Percentiles rank a stretch among this genome's conserved stretches.
phyloP scores from a whole-genome alignment of 1,140 invertebrate genomes.

The Tetramorium alpestre region DNA sequence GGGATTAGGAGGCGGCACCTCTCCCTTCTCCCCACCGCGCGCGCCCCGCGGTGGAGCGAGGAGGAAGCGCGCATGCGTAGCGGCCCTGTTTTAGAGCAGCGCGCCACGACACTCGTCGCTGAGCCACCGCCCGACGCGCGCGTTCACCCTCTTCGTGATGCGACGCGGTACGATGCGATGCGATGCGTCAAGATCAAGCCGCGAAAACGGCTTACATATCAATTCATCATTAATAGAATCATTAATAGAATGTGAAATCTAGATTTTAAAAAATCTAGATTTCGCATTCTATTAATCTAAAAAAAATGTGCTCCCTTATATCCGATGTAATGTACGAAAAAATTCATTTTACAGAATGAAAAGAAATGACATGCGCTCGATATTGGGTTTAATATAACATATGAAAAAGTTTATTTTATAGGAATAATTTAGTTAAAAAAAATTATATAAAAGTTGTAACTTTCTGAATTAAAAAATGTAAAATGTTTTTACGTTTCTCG shows the following conservation, averaged over 20 bases:
- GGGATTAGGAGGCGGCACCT: constrained; percentile 67
- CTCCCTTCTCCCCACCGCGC: not conserved
- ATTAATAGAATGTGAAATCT: too few species aligned
- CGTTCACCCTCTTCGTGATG: constrained; percentile 64
- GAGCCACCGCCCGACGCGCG: constrained; percentile 79
- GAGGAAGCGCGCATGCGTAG: constrained; percentile 80
- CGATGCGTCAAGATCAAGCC: not conserved
- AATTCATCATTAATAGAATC: not conserved
- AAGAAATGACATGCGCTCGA: too few species aligned
- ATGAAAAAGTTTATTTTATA: too few species aligned
- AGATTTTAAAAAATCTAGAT: not conserved
- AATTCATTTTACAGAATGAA: too few species aligned
- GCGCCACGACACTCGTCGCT: constrained; percentile 75
- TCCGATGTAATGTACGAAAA: too few species aligned
- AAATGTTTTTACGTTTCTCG: too few species aligned
- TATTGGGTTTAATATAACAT: too few species aligned
- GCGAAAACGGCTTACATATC: not conserved
- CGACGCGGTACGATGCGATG: constrained; percentile 19
- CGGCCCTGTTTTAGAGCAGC: constrained; percentile 80
- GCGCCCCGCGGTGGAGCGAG: constrained; percentile 36
- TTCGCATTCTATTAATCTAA: not conserved
- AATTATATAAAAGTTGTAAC: too few species aligned
- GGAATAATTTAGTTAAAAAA: too few species aligned
- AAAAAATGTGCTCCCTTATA: not conserved
- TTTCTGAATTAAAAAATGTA: too few species aligned